Evolutionary conservation across 2,113 vertebrate genomes (phyloP).

Genomic region (Tonatia bakeri): DNA sequence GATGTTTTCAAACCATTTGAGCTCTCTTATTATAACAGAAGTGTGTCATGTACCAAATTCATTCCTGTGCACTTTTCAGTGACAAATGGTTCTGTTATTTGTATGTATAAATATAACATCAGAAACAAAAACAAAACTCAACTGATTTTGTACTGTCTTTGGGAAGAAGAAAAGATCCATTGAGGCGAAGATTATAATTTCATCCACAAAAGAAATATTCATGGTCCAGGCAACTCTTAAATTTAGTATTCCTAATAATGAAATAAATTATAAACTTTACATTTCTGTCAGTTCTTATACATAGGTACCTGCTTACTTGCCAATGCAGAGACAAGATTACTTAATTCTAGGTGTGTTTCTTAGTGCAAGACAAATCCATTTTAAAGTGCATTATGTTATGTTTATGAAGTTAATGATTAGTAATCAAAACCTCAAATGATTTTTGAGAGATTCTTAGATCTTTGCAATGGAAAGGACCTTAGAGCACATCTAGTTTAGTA

Average conservation of each 20-base stretch:
- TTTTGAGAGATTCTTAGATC: slow-evolving; percentile 2
- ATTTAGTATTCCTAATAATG: slow-evolving; percentile 43
- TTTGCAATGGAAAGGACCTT: not conserved
- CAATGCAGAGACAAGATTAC: not conserved
- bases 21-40: slow-evolving; percentile 47
- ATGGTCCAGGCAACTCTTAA: slow-evolving; percentile 58
- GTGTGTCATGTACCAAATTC: slow-evolving; percentile 54
- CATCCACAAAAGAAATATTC: slow-evolving; percentile 51
- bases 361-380: not conserved
- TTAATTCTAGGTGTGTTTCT: slow-evolving; percentile 50
- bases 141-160: slow-evolving; percentile 60
- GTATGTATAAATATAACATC: slow-evolving; percentile 64
- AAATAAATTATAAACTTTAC: slow-evolving; percentile 53
- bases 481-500: not conserved
- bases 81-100: slow-evolving; percentile 65
- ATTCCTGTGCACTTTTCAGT: slow-evolving; percentile 55
- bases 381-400: slow-evolving; percentile 20
- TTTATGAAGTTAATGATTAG: slow-evolving; percentile 34
- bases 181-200: slow-evolving; percentile 66
- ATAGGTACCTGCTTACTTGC: slow-evolving; percentile 42
- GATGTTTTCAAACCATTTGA: slow-evolving; percentile 49
- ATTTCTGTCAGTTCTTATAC: slow-evolving; percentile 41
- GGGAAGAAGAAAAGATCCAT: slow-evolving; percentile 56
- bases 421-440: not conserved
- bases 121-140: slow-evolving; percentile 54